A percentile compares a stretch with the other conserved stretches of the same genome.
These are phyloP conservation scores for Listronotus bonariensis DNA, from an alignment of 1,140 invertebrate genomes.

Conservation along the genomic window DNA sequence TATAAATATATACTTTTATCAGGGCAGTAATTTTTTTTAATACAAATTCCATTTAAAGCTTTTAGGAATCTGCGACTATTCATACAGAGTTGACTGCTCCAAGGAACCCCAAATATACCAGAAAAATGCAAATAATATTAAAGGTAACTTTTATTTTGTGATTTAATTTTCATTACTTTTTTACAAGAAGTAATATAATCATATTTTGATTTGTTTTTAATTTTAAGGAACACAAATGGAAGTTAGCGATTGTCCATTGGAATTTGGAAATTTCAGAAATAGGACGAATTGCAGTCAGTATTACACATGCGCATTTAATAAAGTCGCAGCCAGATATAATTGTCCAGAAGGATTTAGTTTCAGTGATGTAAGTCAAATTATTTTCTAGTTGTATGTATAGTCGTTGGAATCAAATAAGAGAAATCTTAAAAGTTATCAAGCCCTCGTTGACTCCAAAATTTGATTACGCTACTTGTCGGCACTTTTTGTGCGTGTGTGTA, in stretches of 20 bases:
- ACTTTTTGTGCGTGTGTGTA: too few relatives aligned
- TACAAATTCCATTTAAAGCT: too few relatives aligned
- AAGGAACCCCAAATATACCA: slow-evolving; percentile 34
- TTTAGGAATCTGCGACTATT: slow-evolving; percentile 65
- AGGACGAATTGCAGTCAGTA: slow-evolving; percentile 67
- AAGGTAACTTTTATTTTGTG: neutral
- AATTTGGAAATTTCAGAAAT: slow-evolving; percentile 64
- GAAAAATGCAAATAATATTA: neutral
- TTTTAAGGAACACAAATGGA: neutral
- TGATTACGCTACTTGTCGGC: too few relatives aligned
- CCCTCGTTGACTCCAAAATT: too few relatives aligned
- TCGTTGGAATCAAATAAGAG: too few relatives aligned
- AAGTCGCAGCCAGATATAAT: slow-evolving; percentile 62
- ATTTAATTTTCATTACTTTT: too few relatives aligned
- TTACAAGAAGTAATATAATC: too few relatives aligned
- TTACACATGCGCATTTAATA: slow-evolving; percentile 64
- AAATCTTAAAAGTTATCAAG: too few relatives aligned
- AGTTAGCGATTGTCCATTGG: slow-evolving; percentile 52
- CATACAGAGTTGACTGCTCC: slow-evolving; percentile 61
- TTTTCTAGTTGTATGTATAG: neutral
- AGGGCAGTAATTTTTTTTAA: too few relatives aligned
- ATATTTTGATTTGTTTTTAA: slow-evolving; percentile 4
- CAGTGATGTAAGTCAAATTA: slow-evolving; percentile 62
- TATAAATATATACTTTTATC: too few relatives aligned
- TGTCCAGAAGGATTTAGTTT: slow-evolving; percentile 64